Percentiles rank a stretch among this genome's conserved stretches.
Conservation (phyloP, 2,113 vertebrate species). For the Trachemys scripta region DNA sequence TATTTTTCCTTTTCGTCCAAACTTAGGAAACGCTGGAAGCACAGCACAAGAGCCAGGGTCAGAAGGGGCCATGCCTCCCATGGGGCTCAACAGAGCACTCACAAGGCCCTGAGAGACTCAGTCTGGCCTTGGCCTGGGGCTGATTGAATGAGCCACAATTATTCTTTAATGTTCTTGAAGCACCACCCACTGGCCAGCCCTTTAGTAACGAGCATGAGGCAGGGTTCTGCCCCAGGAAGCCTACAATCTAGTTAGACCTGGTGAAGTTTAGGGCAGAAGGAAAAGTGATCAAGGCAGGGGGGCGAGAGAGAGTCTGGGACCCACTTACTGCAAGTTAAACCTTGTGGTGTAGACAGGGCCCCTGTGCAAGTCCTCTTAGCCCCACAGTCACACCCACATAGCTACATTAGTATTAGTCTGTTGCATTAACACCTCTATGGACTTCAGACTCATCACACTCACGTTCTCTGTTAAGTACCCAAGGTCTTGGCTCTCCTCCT, state of each 20-base stretch:
- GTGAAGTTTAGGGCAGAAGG: neutral
- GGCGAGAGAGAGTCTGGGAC: neutral
- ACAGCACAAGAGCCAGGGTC: neutral
- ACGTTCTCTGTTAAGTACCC: slow-evolving; percentile 50
- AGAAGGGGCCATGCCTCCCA: neutral
- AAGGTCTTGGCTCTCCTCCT: neutral
- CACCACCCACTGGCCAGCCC: neutral
- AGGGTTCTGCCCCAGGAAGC: neutral
- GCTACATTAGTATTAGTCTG: neutral
- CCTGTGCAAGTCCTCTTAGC: neutral
- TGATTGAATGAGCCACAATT: neutral
- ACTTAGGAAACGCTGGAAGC: slow-evolving; percentile 43
- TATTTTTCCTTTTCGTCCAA: slow-evolving; percentile 78
- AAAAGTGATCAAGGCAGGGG: neutral
- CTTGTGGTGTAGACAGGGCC: neutral
- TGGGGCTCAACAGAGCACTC: neutral
- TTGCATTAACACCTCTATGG: neutral
- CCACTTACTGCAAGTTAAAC: neutral
- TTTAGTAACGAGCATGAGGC: neutral
- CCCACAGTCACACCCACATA: neutral
- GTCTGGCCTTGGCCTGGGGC: neutral
- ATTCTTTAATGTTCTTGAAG: neutral
- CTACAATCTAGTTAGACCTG: neutral
- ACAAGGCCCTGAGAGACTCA: neutral
- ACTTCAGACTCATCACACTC: neutral